Evolutionary conservation across 2,113 vertebrate genomes (phyloP).

Genomic region (Odocoileus virginianus): DNA sequence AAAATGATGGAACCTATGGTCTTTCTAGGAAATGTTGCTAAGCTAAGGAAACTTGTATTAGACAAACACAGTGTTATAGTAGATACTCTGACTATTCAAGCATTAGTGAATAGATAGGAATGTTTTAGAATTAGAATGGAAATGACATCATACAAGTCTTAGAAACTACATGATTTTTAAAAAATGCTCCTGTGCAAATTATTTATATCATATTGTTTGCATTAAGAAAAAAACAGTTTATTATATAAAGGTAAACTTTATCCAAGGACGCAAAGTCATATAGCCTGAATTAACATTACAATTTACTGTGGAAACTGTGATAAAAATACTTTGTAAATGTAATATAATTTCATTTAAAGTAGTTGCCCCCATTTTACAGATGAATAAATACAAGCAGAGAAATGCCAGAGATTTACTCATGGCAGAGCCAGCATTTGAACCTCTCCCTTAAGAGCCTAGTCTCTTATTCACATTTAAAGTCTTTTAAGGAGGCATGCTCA

Average conservation of each 20-base stretch:
- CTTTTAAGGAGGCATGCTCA: not conserved
- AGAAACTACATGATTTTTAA: not conserved
- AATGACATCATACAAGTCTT: slow-evolving; percentile 7
- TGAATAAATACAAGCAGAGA: slow-evolving; percentile 10
- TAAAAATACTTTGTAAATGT: slow-evolving; percentile 39
- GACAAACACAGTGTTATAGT: not conserved
- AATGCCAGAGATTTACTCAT: not conserved
- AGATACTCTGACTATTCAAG: not conserved
- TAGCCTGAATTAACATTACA: not conserved
- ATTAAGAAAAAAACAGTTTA: not conserved
- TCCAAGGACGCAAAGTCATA: not conserved
- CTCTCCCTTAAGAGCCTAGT: not conserved
- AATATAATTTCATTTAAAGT: slow-evolving; percentile 32
- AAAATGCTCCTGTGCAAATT: not conserved
- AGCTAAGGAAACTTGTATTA: not conserved
- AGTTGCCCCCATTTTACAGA: slow-evolving; percentile 13
- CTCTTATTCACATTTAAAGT: not conserved
- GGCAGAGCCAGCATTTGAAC: slow-evolving; percentile 9
- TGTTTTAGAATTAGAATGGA: slow-evolving; percentile 1
- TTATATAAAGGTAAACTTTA: slow-evolving; percentile 29
- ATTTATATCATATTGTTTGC: not conserved
- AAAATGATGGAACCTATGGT: not conserved
- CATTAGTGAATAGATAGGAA: slow-evolving; percentile 19
- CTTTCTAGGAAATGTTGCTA: not conserved
- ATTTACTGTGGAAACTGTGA: slow-evolving; percentile 17